Conservation (phyloP, 2,797 vertebrate species). For the Lithobates sylvaticus region DNA sequence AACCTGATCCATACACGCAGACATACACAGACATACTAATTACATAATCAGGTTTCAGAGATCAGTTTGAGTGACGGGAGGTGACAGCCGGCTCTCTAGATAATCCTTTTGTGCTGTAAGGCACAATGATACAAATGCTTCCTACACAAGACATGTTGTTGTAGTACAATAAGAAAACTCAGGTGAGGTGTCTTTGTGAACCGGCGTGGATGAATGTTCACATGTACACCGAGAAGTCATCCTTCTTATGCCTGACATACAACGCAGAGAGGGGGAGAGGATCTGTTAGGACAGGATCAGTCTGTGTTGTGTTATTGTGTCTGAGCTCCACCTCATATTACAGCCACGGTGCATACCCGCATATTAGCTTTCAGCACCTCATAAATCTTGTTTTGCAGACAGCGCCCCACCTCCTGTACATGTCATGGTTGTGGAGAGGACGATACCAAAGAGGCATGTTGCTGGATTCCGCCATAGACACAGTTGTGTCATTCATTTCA, state of each 20-base stretch:
- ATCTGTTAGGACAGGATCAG: constrained; percentile 14
- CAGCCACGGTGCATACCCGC: constrained; percentile 40
- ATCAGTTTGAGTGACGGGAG: neutral
- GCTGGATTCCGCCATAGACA: too few relatives aligned
- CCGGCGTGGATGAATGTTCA: neutral
- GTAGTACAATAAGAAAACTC: neutral
- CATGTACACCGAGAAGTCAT: too few relatives aligned
- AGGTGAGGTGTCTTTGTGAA: neutral
- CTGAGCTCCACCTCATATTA: constrained; percentile 40
- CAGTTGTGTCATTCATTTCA: too few relatives aligned
- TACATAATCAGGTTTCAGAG: neutral
- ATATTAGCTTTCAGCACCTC: constrained; percentile 51
- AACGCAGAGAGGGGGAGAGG: neutral
- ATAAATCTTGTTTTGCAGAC: constrained; percentile 50
- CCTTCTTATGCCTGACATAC: neutral
- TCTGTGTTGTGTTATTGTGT: constrained; percentile 45
- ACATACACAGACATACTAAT: constrained; percentile 6
- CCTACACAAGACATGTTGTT: neutral
- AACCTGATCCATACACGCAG: neutral
- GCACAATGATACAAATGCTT: neutral
- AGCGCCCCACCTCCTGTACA: neutral
- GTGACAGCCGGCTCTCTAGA: neutral
- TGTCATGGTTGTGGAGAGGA: neutral
- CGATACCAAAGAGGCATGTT: too few relatives aligned
- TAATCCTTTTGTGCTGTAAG: neutral